phyloP scores from a whole-genome alignment of 2,797 vertebrate genomes.

The Trematomus bernacchii region DNA sequence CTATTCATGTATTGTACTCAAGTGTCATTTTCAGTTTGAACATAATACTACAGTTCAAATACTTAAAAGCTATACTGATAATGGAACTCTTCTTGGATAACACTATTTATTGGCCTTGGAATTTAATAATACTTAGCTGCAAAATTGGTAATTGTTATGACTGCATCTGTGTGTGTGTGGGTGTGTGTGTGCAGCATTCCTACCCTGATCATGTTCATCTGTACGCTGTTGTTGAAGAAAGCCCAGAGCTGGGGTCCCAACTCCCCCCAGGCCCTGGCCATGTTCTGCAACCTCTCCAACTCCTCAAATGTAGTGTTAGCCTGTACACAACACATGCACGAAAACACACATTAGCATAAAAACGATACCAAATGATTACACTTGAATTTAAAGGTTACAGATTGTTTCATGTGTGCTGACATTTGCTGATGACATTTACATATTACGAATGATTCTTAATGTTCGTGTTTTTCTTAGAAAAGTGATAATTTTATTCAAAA shows the following conservation, averaged over 20 bases:
- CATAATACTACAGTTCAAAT: background rate
- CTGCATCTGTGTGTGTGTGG: background rate
- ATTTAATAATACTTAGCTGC: background rate
- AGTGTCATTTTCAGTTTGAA: background rate
- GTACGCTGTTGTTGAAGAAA: slow-evolving; percentile 91
- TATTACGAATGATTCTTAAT: no score
- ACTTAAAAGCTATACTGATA: background rate
- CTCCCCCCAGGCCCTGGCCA: slow-evolving; percentile 93
- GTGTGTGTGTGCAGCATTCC: background rate
- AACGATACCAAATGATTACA: background rate
- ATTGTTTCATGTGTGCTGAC: background rate
- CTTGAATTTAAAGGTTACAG: background rate
- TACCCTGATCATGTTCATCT: slow-evolving; percentile 96
- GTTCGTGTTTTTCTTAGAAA: background rate
- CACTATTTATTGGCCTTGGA: background rate
- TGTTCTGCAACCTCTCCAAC: slow-evolving; percentile 88
- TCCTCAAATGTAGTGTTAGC: slow-evolving; percentile 96
- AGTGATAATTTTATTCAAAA: background rate
- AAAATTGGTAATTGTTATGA: no score
- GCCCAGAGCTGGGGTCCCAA: slow-evolving; percentile 92
- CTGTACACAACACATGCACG: slow-evolving; percentile 76
- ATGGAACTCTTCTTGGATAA: background rate
- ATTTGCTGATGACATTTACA: no score
- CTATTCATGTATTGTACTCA: background rate
- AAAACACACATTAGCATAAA: slow-evolving; percentile 9